Conservation (phyloP, 2,888 invertebrate species). For the Lasioglossum morio region DNA sequence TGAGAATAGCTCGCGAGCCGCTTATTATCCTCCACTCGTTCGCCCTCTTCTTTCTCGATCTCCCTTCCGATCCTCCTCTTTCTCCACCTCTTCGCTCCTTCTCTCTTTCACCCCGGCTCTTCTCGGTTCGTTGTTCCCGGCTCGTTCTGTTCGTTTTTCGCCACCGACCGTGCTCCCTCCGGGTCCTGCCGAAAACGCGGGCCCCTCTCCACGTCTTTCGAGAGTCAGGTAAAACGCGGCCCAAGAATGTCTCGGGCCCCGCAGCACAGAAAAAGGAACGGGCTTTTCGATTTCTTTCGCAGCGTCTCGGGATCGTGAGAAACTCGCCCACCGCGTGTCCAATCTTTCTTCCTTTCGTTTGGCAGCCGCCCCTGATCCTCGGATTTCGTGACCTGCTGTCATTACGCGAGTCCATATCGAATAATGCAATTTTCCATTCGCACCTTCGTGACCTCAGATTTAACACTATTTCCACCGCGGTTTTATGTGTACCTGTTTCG, state of each 20-base stretch:
- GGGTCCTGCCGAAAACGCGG: conserved; percentile 38
- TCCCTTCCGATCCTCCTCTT: background rate
- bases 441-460: background rate
- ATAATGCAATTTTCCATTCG: background rate
- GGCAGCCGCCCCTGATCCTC: background rate
- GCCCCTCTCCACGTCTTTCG: conserved; percentile 40
- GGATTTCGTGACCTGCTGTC: background rate
- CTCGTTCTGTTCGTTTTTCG: background rate
- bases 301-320: conserved; percentile 56
- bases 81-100: background rate
- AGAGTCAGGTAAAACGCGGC: conserved; percentile 59
- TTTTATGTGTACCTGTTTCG: background rate
- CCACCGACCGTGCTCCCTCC: background rate
- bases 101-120: background rate
- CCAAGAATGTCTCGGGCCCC: conserved; percentile 38
- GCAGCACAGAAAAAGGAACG: conserved; percentile 31
- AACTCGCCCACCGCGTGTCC: conserved; percentile 1
- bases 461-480: background rate
- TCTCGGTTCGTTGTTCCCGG: background rate
- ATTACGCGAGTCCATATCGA: background rate
- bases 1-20: conserved; percentile 25
- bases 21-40: conserved; percentile 38
- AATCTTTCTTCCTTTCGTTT: background rate
- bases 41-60: background rate
- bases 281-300: conserved; percentile 57